Conservation (phyloP, 92 coral and sea anemone genomes). For the Plumapathes pennacea region DNA sequence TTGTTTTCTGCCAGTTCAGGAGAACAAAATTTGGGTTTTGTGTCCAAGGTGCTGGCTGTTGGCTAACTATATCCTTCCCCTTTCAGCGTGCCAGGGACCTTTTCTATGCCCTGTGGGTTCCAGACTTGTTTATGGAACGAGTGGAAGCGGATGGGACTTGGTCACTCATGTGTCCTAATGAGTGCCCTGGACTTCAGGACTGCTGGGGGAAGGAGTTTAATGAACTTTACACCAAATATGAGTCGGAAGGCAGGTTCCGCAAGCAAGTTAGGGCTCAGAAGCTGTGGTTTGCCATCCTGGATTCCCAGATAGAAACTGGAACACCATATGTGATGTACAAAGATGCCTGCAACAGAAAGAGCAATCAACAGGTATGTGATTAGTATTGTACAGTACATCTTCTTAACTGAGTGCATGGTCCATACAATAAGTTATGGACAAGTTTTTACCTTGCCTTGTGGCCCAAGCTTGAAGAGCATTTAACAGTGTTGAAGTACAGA, state of each 20-base stretch:
- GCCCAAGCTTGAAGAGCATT: too few relatives aligned
- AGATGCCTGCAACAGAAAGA: constrained; percentile 93
- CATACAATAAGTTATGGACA: too few relatives aligned
- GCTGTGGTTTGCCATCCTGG: constrained; percentile 89
- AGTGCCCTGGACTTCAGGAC: constrained; percentile 91
- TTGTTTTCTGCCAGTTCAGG: too few relatives aligned
- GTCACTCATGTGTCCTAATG: constrained; percentile 94
- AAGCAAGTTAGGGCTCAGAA: constrained; percentile 89
- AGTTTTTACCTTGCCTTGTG: too few relatives aligned
- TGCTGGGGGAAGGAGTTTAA: constrained; percentile 90
- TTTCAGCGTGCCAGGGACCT: constrained; percentile 92
- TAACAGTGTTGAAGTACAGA: too few relatives aligned
- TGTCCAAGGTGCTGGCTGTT: too few relatives aligned
- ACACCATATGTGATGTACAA: constrained; percentile 97
- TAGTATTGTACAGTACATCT: not conserved
- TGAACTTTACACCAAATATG: constrained; percentile 83
- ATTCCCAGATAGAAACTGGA: constrained; percentile 96
- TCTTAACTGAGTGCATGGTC: not conserved
- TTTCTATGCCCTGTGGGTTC: constrained; percentile 94
- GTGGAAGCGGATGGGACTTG: constrained; percentile 78
- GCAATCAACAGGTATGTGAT: constrained; percentile 87
- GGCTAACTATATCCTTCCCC: not conserved
- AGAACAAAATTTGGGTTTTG: too few relatives aligned
- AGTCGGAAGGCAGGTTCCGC: constrained; percentile 69
- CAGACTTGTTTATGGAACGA: constrained; percentile 92